Evolutionary conservation across 2,888 invertebrate genomes (phyloP).

Genomic region (Chrysodeixis includens): DNA sequence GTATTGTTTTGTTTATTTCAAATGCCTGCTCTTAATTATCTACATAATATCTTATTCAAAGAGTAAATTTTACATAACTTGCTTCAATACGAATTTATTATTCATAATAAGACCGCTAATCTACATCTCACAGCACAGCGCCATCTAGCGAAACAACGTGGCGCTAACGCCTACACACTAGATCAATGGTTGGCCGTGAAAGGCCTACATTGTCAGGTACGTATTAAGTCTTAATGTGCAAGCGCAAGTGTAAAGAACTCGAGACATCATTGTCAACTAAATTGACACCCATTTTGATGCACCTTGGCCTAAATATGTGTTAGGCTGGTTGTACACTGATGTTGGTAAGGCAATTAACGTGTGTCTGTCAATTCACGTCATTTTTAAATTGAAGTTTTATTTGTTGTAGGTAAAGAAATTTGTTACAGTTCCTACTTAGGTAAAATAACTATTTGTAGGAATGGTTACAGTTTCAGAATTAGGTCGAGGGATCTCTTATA

Average conservation of each 20-base stretch:
- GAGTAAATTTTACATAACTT: too few species aligned
- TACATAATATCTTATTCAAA: too few species aligned
- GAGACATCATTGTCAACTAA: constrained; percentile 68
- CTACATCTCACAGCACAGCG: neutral
- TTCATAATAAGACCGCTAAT: neutral
- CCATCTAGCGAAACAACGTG: neutral
- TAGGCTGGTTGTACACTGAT: constrained; percentile 36
- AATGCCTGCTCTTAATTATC: too few species aligned
- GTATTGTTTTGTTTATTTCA: too few species aligned
- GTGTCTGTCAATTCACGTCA: neutral
- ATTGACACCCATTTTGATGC: constrained; percentile 69
- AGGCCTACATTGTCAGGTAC: constrained; percentile 37
- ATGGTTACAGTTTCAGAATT: too few species aligned
- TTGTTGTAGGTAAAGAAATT: neutral
- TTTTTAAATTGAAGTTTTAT: neutral
- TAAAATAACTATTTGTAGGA: too few species aligned
- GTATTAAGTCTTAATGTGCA: constrained; percentile 34
- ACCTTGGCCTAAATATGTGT: constrained; percentile 75
- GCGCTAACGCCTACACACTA: constrained; percentile 1
- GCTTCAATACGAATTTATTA: neutral
- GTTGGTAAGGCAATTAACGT: neutral
- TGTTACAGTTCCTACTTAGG: too few species aligned
- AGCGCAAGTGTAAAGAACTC: constrained; percentile 25
- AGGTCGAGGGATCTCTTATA: too few species aligned
- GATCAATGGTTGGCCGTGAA: constrained; percentile 29